Percentiles rank a stretch among this genome's conserved stretches.
Evolutionary conservation across 2,797 vertebrate species (phyloP).

Genomic region (Micropoecilia bifurca): DNA sequence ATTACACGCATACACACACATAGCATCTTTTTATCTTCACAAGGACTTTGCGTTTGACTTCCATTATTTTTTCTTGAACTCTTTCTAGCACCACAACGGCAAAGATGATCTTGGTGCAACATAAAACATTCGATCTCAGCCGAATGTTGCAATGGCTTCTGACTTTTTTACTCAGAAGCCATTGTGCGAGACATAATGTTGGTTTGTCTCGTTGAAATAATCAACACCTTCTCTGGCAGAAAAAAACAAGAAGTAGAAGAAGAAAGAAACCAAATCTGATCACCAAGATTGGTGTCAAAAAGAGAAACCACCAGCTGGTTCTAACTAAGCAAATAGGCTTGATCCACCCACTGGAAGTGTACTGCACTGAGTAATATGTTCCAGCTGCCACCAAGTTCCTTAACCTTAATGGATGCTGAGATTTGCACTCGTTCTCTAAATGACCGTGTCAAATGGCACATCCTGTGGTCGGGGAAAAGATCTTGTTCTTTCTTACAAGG

Average conservation of each 20-base stretch:
- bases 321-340: constrained; percentile 1
- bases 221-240: not conserved
- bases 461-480: not conserved
- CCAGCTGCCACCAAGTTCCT: constrained; percentile 1
- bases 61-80: not conserved
- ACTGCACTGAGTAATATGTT: not conserved
- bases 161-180: not conserved
- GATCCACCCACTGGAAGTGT: constrained; percentile 2
- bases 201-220: not conserved
- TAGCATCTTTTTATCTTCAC: not conserved
- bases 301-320: not conserved
- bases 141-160: not conserved
- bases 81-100: no score
- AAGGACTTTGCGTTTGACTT: not conserved
- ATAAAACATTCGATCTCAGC: not conserved
- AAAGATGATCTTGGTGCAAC: no score
- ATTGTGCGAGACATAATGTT: not conserved
- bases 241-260: not conserved
- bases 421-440: constrained; percentile 1
- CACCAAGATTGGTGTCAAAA: not conserved
- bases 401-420: not conserved
- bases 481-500: not conserved
- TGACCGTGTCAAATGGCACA: not conserved
- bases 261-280: not conserved
- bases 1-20: constrained; percentile 17